phyloP scores from a whole-genome alignment of 2,888 invertebrate genomes.

The Cephus sareptanus region DNA sequence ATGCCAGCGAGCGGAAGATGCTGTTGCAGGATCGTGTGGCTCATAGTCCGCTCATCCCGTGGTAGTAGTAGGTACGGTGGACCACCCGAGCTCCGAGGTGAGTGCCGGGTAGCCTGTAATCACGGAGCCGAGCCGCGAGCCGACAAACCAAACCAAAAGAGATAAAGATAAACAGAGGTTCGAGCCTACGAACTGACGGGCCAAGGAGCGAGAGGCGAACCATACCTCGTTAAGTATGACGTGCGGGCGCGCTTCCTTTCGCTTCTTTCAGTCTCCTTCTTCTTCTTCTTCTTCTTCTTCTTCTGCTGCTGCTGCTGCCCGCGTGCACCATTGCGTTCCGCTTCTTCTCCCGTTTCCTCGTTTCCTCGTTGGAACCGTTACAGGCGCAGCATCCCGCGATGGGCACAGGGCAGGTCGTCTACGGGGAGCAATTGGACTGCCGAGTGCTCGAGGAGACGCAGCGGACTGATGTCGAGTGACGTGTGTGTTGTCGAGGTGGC shows the following conservation, averaged over 20 bases:
- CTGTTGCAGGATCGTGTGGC: no score
- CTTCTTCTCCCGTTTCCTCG: not conserved
- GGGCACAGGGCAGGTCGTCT: no score
- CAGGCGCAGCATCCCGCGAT: conserved; percentile 16
- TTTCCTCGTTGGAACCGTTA: conserved; percentile 21
- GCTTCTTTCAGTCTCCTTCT: not conserved
- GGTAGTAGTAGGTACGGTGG: conserved; percentile 27
- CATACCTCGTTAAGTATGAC: conserved; percentile 64
- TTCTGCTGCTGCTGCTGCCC: not conserved
- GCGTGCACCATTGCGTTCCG: not conserved
- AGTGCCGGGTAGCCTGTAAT: conserved; percentile 66
- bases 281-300: not conserved
- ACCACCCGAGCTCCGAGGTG: conserved; percentile 66
- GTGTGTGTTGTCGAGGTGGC: no score
- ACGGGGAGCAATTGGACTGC: no score
- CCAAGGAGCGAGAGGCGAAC: conserved; percentile 37
- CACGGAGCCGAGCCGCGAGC: conserved; percentile 65
- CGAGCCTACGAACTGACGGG: conserved; percentile 59
- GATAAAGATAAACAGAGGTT: conserved; percentile 67
- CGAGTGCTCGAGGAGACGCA: no score
- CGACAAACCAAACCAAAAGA: conserved; percentile 66
- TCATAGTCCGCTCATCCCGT: not conserved
- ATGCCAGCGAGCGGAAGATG: conserved; percentile 33
- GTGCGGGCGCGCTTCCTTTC: conserved; percentile 60
- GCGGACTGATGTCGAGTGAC: no score